Evolutionary conservation across 2,797 vertebrate genomes (phyloP).

Genomic region (Cetoscarus ocellatus): DNA sequence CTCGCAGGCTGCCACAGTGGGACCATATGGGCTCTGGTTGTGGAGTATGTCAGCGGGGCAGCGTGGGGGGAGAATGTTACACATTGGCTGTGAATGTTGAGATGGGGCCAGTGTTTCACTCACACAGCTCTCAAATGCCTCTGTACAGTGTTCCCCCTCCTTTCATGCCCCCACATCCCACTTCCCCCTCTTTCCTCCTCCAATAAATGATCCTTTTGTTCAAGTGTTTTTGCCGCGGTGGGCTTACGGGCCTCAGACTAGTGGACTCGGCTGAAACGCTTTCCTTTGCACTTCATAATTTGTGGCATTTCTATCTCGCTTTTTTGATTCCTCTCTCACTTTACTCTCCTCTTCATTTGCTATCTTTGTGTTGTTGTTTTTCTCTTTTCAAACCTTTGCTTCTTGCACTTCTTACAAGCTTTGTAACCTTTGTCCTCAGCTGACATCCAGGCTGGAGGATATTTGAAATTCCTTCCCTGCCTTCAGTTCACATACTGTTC

Average conservation of each 20-base stretch:
- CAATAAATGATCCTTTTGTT: slow-evolving; percentile 87
- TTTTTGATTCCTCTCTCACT: slow-evolving; percentile 8
- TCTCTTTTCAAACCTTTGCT: neutral
- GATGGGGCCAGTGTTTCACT: slow-evolving; percentile 82
- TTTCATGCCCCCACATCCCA: slow-evolving; percentile 59
- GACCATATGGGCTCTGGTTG: slow-evolving; percentile 63
- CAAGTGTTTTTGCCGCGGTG: slow-evolving; percentile 67
- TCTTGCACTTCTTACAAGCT: slow-evolving; percentile 1
- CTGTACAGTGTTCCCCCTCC: slow-evolving; percentile 76
- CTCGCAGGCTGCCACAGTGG: slow-evolving; percentile 49
- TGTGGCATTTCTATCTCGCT: slow-evolving; percentile 17
- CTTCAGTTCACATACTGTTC: slow-evolving; percentile 53
- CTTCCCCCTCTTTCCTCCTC: slow-evolving; percentile 75
- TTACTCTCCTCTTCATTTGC: slow-evolving; percentile 2
- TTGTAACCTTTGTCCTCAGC: slow-evolving; percentile 38
- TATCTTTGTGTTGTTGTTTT: slow-evolving; percentile 20
- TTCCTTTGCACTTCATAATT: slow-evolving; percentile 40
- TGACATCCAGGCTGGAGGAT: slow-evolving; percentile 59
- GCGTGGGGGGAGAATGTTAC: slow-evolving; percentile 72
- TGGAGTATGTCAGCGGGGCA: slow-evolving; percentile 61
- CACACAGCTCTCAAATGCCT: slow-evolving; percentile 75
- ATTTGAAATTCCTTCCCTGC: slow-evolving; percentile 71
- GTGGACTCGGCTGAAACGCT: slow-evolving; percentile 56
- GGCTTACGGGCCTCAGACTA: slow-evolving; percentile 64
- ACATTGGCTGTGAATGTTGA: slow-evolving; percentile 87